These are phyloP conservation scores for Parauchenoglanis punctatus DNA, from an alignment of 2,797 vertebrate species.

Conservation along the genomic window DNA sequence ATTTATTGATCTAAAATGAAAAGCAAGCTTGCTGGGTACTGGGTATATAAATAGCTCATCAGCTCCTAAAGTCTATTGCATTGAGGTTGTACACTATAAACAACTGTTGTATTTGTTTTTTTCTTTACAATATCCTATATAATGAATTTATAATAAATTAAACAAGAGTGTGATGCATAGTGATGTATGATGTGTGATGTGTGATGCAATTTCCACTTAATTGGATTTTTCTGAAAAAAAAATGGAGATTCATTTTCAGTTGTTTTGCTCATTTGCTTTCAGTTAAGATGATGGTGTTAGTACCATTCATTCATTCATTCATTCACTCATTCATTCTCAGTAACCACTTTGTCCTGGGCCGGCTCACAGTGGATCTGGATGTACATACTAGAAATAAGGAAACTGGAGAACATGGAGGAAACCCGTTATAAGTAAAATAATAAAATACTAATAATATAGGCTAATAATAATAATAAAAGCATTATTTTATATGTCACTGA, in stretches of 20 bases:
- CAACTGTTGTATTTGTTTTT: too few species aligned
- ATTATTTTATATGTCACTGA: neutral
- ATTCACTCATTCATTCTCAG: neutral
- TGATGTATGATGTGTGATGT: too few species aligned
- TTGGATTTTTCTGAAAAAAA: neutral
- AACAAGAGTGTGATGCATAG: neutral
- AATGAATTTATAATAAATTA: neutral
- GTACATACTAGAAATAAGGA: too few species aligned
- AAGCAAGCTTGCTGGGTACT: neutral
- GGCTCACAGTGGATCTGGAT: neutral
- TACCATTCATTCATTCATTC: neutral
- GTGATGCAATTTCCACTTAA: neutral
- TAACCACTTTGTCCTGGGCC: neutral
- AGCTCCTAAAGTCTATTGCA: neutral
- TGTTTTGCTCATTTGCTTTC: neutral
- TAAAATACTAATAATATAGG: neutral
- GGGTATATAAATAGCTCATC: neutral
- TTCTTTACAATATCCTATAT: neutral
- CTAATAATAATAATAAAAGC: neutral
- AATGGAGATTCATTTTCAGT: neutral
- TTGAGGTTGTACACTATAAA: neutral
- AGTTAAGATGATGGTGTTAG: neutral
- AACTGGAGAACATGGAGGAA: neutral
- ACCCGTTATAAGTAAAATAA: too few species aligned
- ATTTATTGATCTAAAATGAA: neutral